A percentile compares a stretch with the other conserved stretches of the same genome.
phyloP scores from a whole-genome alignment of 1,140 invertebrate species.

The Delia radicum region DNA sequence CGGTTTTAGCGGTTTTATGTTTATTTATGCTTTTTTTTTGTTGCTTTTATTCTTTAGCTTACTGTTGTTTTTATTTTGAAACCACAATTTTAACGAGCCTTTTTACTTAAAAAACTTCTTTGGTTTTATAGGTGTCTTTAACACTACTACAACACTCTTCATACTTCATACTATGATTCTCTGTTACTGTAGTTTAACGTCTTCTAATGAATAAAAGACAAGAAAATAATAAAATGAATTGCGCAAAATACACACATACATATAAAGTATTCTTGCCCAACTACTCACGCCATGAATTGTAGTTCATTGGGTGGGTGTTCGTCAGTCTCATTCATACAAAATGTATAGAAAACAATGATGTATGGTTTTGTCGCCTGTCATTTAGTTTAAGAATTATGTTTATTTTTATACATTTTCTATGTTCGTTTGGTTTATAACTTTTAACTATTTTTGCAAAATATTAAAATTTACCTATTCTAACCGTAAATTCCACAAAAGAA shows the following conservation, averaged over 20 bases:
- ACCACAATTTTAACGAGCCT: background rate
- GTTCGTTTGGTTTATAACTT: too few relatives aligned
- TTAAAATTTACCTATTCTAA: too few relatives aligned
- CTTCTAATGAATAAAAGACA: background rate
- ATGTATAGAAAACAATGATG: slow-evolving; percentile 8
- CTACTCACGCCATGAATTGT: background rate
- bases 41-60: background rate
- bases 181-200: background rate
- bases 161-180: background rate
- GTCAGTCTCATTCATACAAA: background rate
- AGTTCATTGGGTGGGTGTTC: slow-evolving; percentile 12
- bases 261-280: background rate
- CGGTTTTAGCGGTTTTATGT: slow-evolving; percentile 8
- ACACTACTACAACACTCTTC: background rate
- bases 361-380: slow-evolving; percentile 20
- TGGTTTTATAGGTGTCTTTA: slow-evolving; percentile 6
- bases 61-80: background rate
- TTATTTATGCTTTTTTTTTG: background rate
- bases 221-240: slow-evolving; percentile 2
- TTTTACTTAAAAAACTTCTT: background rate
- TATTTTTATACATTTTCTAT: background rate
- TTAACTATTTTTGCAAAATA: too few relatives aligned
- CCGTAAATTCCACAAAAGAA: too few relatives aligned
- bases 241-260: background rate
- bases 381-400: slow-evolving; percentile 17